Evolutionary conservation across 2,797 vertebrate species (phyloP).

Genomic region (Hipposideros larvatus): DNA sequence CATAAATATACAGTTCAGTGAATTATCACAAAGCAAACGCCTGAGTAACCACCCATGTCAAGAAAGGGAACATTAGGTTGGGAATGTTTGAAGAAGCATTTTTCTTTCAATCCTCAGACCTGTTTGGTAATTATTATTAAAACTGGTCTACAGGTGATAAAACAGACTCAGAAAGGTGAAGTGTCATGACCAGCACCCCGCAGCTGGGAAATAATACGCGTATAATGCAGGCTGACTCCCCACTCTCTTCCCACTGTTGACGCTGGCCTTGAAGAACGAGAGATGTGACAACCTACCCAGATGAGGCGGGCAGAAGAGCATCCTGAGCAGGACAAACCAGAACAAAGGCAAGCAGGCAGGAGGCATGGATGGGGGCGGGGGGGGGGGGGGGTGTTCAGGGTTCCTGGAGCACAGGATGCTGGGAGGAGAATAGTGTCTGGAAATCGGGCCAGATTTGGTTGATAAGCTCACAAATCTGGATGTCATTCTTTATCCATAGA

Average conservation of each 20-base stretch:
- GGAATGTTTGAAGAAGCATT: conserved; percentile 61
- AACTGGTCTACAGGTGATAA: neutral
- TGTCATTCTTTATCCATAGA: neutral
- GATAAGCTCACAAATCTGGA: neutral
- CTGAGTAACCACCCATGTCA: conserved; percentile 61
- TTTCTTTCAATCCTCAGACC: conserved; percentile 46
- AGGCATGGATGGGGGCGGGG: neutral
- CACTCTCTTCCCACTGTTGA: neutral
- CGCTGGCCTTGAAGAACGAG: neutral
- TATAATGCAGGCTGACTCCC: too few relatives aligned
- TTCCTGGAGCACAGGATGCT: neutral
- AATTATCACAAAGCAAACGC: conserved; percentile 33
- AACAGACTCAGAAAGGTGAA: neutral
- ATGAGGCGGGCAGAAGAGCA: neutral
- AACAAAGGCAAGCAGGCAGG: neutral
- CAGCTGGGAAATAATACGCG: neutral
- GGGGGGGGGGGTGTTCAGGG: too few relatives aligned
- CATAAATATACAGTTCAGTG: neutral
- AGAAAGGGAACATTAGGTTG: conserved; percentile 24
- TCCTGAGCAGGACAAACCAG: neutral
- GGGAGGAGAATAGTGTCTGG: neutral
- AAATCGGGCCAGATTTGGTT: neutral
- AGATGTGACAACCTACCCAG: neutral
- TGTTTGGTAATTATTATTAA: conserved; percentile 65
- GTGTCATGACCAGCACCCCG: neutral